These are phyloP conservation scores for Drosophila siamana DNA, from an alignment of 2,888 invertebrate species.

Conservation along the genomic window DNA sequence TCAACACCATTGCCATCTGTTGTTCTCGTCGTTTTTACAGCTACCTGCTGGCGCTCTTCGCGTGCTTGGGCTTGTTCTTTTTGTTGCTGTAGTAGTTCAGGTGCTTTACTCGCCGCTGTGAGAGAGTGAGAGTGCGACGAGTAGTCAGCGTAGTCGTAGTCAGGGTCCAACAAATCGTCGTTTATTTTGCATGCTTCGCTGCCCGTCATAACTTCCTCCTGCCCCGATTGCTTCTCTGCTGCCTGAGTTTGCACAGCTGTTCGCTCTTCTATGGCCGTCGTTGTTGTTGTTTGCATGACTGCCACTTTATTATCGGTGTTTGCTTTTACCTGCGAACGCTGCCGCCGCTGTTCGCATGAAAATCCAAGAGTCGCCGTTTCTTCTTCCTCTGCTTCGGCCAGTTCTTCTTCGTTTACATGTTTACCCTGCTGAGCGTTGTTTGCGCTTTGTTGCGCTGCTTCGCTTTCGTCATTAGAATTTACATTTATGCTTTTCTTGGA, in stretches of 20 bases:
- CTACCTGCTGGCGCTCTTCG: constrained; percentile 46
- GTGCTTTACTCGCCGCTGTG: constrained; percentile 69
- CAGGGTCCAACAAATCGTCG: constrained; percentile 52
- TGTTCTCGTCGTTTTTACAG: constrained; percentile 40
- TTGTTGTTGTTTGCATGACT: constrained; percentile 45
- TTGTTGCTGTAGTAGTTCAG: constrained; percentile 56
- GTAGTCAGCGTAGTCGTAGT: constrained; percentile 31
- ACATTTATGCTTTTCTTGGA: constrained; percentile 67
- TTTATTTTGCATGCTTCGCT: constrained; percentile 79
- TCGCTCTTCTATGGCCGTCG: constrained; percentile 44
- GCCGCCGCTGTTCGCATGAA: constrained; percentile 48
- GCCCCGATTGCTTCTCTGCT: constrained; percentile 4
- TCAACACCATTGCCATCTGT: constrained; percentile 18
- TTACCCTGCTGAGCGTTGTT: constrained; percentile 58
- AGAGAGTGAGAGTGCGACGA: constrained; percentile 65
- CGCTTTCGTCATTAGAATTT: constrained; percentile 68
- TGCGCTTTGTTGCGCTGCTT: constrained; percentile 58
- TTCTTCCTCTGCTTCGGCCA: constrained; percentile 24
- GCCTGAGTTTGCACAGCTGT: constrained; percentile 72
- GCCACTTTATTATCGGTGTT: constrained; percentile 67
- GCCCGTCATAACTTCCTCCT: constrained; percentile 18
- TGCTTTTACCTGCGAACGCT: constrained; percentile 68
- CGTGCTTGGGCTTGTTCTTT: constrained; percentile 28
- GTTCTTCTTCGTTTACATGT: constrained; percentile 51
- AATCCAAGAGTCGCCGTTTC: constrained; percentile 53